Percentiles rank a stretch among this genome's conserved stretches.
phyloP scores from a whole-genome alignment of 2,888 invertebrate species.

The Drosophila affinis region DNA sequence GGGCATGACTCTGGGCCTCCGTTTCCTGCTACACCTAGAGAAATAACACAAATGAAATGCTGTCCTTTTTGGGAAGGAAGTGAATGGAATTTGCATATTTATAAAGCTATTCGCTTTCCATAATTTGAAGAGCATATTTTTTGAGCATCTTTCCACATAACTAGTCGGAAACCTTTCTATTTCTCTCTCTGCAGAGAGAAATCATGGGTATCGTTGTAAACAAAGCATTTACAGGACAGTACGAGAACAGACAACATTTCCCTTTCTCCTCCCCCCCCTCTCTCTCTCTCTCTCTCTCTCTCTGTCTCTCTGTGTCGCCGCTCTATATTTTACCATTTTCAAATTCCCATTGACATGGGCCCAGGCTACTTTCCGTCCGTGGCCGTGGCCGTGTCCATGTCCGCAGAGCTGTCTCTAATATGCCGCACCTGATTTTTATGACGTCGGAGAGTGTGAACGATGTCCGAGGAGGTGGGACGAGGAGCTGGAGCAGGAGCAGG shows the following conservation, averaged over 20 bases:
- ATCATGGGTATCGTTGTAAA: conserved; percentile 59
- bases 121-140: no score
- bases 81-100: no score
- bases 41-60: not conserved
- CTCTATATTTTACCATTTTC: conserved; percentile 31
- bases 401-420: conserved; percentile 35
- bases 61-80: no score
- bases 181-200: conserved; percentile 33
- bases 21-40: conserved; percentile 9
- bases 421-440: conserved; percentile 51
- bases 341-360: conserved; percentile 34
- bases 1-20: conserved; percentile 31
- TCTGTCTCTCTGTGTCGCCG: not conserved
- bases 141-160: no score
- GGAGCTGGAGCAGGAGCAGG: not conserved
- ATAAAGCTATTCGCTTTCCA: no score
- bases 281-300: conserved; percentile 5
- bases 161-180: no score
- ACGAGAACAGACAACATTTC: conserved; percentile 38
- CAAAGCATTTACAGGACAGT: conserved; percentile 67
- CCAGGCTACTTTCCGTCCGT: conserved; percentile 50
- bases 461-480: not conserved
- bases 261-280: conserved; percentile 4
- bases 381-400: conserved; percentile 5
- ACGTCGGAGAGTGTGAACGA: conserved; percentile 22